Conservation (phyloP, 2,797 vertebrate genomes). For the Alectoris magna region DNA sequence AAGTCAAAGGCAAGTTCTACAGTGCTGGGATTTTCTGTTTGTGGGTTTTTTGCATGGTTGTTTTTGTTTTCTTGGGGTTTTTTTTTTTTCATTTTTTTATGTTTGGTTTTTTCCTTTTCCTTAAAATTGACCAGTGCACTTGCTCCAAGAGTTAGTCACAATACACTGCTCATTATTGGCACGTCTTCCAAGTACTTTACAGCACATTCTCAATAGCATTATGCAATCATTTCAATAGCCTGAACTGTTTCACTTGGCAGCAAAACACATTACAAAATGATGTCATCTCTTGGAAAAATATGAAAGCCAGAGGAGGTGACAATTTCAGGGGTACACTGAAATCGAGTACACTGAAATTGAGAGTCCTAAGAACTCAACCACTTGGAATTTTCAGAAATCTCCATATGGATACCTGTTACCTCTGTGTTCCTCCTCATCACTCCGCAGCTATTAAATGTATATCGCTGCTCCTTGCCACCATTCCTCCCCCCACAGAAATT, state of each 20-base stretch:
- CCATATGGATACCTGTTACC: neutral
- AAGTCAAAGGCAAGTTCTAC: neutral
- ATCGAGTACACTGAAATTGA: too few species aligned
- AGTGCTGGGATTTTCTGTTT: neutral
- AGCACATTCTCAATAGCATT: slow-evolving; percentile 35
- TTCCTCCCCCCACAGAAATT: fast-evolving
- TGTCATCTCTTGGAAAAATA: slow-evolving; percentile 26
- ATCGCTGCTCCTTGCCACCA: neutral
- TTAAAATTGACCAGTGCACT: neutral
- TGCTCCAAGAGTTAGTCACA: slow-evolving; percentile 30
- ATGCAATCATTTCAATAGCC: slow-evolving; percentile 44
- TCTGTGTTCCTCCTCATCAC: neutral
- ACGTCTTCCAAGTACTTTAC: slow-evolving; percentile 11
- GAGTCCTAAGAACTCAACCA: neutral
- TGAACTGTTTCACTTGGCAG: slow-evolving; percentile 55
- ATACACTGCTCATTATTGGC: slow-evolving; percentile 14
- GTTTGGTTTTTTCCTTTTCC: neutral
- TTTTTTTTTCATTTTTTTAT: neutral
- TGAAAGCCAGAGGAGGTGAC: neutral
- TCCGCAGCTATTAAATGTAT: neutral
- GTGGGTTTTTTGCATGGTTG: neutral
- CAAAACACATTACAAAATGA: slow-evolving; percentile 34
- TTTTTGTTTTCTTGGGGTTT: neutral
- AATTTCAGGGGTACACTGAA: neutral
- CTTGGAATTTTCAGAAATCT: neutral